phyloP scores from a whole-genome alignment of 23 tunicate species.

The Ascidia mentula region DNA sequence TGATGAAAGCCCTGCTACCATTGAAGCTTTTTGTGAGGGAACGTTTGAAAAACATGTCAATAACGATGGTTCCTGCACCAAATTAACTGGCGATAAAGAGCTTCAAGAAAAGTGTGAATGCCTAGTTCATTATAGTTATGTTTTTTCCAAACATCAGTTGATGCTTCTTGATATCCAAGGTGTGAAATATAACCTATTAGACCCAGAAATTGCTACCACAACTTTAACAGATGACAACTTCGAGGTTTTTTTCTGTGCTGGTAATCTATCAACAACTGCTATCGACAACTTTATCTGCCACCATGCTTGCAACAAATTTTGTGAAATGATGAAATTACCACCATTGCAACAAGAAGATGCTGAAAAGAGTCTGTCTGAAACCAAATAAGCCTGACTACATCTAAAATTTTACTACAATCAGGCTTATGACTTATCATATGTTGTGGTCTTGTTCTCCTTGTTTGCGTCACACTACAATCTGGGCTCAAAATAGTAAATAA shows the following conservation, averaged over 20 bases:
- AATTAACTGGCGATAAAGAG: background rate
- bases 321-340: slow-evolving; percentile 8
- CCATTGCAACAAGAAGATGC: slow-evolving; percentile 2
- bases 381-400: background rate
- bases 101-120: slow-evolving; percentile 16
- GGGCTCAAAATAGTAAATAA: background rate
- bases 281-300: background rate
- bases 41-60: slow-evolving; percentile 1
- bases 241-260: slow-evolving; percentile 16
- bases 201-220: slow-evolving; percentile 19
- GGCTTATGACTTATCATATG: background rate
- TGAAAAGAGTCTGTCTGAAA: background rate
- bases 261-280: slow-evolving; percentile 11
- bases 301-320: slow-evolving; percentile 12
- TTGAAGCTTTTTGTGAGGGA: slow-evolving; percentile 26
- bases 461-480: slow-evolving; percentile 1
- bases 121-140: background rate
- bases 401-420: background rate
- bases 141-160: slow-evolving; percentile 1
- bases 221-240: background rate
- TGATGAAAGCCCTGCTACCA: slow-evolving; percentile 16
- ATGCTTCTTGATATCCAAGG: slow-evolving; percentile 17
- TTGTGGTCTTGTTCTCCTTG: background rate
- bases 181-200: slow-evolving; percentile 5
- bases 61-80: slow-evolving; percentile 12